These are phyloP conservation scores for Camponotus floridanus DNA, from an alignment of 1,140 invertebrate species.

Conservation along the genomic window DNA sequence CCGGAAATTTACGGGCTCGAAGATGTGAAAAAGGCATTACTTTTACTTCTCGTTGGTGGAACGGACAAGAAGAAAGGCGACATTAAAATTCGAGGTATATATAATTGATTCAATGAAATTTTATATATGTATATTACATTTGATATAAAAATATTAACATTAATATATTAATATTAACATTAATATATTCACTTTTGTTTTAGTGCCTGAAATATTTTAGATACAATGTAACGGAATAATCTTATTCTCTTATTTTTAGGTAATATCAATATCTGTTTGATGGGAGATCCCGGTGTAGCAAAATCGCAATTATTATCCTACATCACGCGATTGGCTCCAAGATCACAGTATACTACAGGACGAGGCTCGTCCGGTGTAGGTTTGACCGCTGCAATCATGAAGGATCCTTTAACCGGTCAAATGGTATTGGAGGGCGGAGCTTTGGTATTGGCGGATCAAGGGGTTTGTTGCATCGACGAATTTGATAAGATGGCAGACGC, in stretches of 20 bases:
- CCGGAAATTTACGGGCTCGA: slow-evolving; percentile 99
- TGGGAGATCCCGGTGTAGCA: slow-evolving; percentile 99
- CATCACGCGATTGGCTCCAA: slow-evolving; percentile 96
- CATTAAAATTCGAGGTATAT: slow-evolving; percentile 92
- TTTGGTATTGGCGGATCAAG: slow-evolving; percentile 98
- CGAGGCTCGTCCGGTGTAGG: slow-evolving; percentile 99
- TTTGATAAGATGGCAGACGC: slow-evolving; percentile 99
- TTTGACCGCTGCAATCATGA: slow-evolving; percentile 98
- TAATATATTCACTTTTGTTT: background rate
- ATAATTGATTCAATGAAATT: background rate
- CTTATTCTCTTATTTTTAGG: slow-evolving; percentile 85
- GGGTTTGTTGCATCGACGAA: slow-evolving; percentile 99
- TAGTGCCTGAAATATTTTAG: background rate
- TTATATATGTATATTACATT: background rate
- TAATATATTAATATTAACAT: too few species aligned
- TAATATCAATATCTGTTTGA: slow-evolving; percentile 99
- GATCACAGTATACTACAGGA: slow-evolving; percentile 98
- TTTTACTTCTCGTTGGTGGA: slow-evolving; percentile 97
- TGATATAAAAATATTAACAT: background rate
- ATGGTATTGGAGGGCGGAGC: slow-evolving; percentile 99
- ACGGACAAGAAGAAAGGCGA: slow-evolving; percentile 96
- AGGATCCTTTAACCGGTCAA: slow-evolving; percentile 98
- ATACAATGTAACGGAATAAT: slow-evolving; percentile 1
- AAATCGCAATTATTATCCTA: slow-evolving; percentile 99
- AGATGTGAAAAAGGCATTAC: slow-evolving; percentile 98